Percentiles rank a stretch among this genome's conserved stretches.
phyloP scores from a whole-genome alignment of 1,140 invertebrate species.

The Venustaconcha ellipsiformis region DNA sequence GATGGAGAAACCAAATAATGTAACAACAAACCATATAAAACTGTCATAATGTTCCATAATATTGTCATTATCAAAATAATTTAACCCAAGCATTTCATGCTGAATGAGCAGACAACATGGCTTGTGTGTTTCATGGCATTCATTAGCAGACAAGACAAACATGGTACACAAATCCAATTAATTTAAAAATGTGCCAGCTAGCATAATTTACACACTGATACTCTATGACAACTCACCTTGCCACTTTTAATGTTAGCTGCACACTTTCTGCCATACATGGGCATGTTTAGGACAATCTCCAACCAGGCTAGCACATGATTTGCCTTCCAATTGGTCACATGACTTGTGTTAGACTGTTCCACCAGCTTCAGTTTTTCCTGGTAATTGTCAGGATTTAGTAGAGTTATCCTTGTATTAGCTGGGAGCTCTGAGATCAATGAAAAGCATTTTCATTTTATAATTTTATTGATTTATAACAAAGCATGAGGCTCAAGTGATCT shows the following conservation, averaged over 20 bases:
- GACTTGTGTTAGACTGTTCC: slow-evolving; percentile 86
- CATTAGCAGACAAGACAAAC: too few relatives aligned
- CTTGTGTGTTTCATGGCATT: too few relatives aligned
- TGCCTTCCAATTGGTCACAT: slow-evolving; percentile 92
- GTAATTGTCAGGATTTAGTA: slow-evolving; percentile 84
- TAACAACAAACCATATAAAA: too few relatives aligned
- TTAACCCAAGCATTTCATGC: too few relatives aligned
- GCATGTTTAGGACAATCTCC: slow-evolving; percentile 92
- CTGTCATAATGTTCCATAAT: too few relatives aligned
- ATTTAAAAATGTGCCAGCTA: too few relatives aligned
- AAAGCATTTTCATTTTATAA: slow-evolving; percentile 16
- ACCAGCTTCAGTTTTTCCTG: slow-evolving; percentile 84
- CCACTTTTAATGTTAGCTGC: slow-evolving; percentile 95
- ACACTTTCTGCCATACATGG: slow-evolving; percentile 88
- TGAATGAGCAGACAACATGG: too few relatives aligned
- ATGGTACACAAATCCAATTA: too few relatives aligned
- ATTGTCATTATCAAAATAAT: too few relatives aligned
- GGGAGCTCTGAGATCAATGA: slow-evolving; percentile 37
- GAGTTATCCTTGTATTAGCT: slow-evolving; percentile 42
- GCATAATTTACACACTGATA: too few relatives aligned
- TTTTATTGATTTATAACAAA: not conserved
- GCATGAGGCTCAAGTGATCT: not conserved
- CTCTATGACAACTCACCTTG: slow-evolving; percentile 75
- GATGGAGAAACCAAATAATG: too few relatives aligned
- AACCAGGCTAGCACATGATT: slow-evolving; percentile 94